A percentile compares a stretch with the other conserved stretches of the same genome.
These are phyloP conservation scores for Epinephelus moara DNA, from an alignment of 2,113 vertebrate genomes.

Conservation along the genomic window DNA sequence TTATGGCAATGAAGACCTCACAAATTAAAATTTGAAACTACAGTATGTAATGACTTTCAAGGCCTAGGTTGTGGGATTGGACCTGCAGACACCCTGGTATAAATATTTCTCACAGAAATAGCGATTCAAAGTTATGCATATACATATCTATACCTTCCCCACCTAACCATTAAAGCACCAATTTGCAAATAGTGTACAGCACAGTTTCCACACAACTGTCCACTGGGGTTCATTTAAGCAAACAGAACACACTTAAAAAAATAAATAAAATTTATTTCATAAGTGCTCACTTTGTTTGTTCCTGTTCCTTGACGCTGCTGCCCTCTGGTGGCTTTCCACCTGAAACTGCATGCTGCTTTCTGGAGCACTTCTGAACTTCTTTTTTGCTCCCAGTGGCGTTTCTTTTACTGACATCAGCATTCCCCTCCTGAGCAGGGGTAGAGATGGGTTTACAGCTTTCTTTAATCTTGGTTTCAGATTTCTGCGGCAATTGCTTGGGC, in stretches of 20 bases:
- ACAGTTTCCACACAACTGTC: not conserved
- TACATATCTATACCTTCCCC: not conserved
- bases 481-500: conserved; percentile 26
- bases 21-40: too few species aligned
- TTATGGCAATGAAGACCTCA: too few species aligned
- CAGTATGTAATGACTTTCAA: too few species aligned
- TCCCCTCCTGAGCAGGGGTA: conserved; percentile 4
- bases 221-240: not conserved
- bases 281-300: conserved; percentile 44
- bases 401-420: conserved; percentile 23
- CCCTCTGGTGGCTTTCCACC: conserved; percentile 67
- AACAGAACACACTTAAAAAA: not conserved
- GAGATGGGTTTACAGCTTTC: conserved; percentile 65
- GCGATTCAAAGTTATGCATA: not conserved
- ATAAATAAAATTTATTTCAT: not conserved
- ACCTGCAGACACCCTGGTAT: too few species aligned
- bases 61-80: too few species aligned
- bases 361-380: conserved; percentile 10
- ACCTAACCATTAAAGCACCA: not conserved
- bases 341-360: conserved; percentile 32
- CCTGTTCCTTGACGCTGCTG: conserved; percentile 58
- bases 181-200: not conserved
- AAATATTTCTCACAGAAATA: not conserved
- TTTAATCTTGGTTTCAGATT: conserved; percentile 28
- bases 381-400: conserved; percentile 29